Evolutionary conservation across 2,797 vertebrate species (phyloP).

Genomic region (Dipus sagitta): DNA sequence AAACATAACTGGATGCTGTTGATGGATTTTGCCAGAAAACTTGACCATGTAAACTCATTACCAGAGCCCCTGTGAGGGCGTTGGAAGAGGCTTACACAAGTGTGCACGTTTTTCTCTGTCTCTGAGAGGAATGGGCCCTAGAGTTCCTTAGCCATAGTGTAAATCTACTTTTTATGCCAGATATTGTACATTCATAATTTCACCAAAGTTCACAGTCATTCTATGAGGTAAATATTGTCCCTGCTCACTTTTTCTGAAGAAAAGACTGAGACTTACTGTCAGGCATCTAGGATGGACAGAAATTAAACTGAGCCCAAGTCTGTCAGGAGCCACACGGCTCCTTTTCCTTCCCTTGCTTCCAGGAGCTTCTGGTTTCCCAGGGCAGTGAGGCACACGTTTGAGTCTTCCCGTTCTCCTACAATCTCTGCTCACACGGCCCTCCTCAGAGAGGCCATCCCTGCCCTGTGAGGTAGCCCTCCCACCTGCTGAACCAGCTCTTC

Average conservation of each 20-base stretch:
- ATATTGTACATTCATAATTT: not conserved
- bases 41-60: too few relatives aligned
- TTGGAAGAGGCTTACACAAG: not conserved
- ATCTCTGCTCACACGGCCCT: not conserved
- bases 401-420: not conserved
- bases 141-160: not conserved
- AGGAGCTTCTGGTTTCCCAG: not conserved
- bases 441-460: not conserved
- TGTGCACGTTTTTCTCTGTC: not conserved
- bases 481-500: not conserved
- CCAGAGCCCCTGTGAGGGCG: not conserved
- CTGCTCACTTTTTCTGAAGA: conserved; percentile 1
- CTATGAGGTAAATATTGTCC: not conserved
- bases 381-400: not conserved
- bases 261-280: not conserved
- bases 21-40: not conserved
- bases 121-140: not conserved
- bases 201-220: not conserved
- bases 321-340: not conserved
- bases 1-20: not conserved
- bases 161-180: not conserved
- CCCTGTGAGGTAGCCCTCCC: not conserved
- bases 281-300: not conserved
- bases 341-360: not conserved
- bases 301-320: not conserved